Conservation (phyloP, 2,888 invertebrate species). For the Heliconius cydno region DNA sequence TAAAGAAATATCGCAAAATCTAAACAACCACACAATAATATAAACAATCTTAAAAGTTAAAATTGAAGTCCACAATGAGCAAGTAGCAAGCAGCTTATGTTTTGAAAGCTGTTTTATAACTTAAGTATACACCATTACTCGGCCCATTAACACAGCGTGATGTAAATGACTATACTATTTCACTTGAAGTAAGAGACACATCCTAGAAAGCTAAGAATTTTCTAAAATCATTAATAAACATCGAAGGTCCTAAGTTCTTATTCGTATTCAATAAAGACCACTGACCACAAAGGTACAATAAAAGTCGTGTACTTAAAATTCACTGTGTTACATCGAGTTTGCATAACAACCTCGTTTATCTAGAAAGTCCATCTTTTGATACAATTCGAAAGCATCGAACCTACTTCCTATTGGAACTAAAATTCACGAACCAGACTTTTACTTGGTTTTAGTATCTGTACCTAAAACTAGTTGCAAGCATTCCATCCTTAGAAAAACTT, state of each 20-base stretch:
- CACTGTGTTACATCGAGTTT: conserved; percentile 76
- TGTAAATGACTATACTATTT: conserved; percentile 31
- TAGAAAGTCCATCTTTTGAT: conserved; percentile 79
- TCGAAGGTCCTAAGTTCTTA: conserved; percentile 56
- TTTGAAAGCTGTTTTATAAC: conserved; percentile 22
- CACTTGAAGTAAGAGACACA: conserved; percentile 25
- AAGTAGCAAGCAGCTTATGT: background rate
- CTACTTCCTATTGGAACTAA: conserved; percentile 73
- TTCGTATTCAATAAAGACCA: conserved; percentile 62
- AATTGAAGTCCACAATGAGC: background rate
- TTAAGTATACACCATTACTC: conserved; percentile 27
- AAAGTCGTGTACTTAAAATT: conserved; percentile 75
- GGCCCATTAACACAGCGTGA: conserved; percentile 25
- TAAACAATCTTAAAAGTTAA: background rate
- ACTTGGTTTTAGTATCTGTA: conserved; percentile 65
- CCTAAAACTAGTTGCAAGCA: conserved; percentile 68
- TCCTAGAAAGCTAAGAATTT: conserved; percentile 18
- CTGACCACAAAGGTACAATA: conserved; percentile 55
- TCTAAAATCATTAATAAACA: conserved; percentile 50
- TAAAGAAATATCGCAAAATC: no score
- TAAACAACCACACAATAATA: background rate
- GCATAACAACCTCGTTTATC: conserved; percentile 75
- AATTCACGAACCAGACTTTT: conserved; percentile 76
- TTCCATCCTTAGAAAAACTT: conserved; percentile 75
- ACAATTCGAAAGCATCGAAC: conserved; percentile 73